Base-by-base conservation (phyloP, 2,113 vertebrate species). In the Miniopterus natalensis region DNA sequence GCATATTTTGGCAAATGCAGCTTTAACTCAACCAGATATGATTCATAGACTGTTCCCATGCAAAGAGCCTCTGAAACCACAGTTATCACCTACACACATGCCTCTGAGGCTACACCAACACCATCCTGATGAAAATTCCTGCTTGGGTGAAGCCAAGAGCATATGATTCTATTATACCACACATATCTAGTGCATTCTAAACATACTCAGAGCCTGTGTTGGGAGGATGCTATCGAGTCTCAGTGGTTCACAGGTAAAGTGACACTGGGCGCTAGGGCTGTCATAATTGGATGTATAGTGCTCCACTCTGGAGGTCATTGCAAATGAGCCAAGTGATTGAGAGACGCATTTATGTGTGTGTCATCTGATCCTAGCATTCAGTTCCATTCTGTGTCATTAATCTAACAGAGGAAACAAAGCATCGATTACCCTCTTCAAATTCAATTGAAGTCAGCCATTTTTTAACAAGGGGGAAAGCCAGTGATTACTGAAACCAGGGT, bases 381-480 rank as follows among this genome's bases (percentile, higher is more conserved):
- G 8, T 40, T 97, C 27, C 49, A 85, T 21, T 23, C 73, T 31
- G 7, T 59, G 20, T 80, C 92, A 61, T 55, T 94, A 96, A 97
- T 74, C 93, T 55, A 83, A 94, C 0, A 0, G 68, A 91, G 92
- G 17, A 81, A 96, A 27, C 83, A 96, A 93, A 91, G 42, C 81
- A 88, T 15, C 47, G 31, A 91, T 85, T 92, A 90, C 91, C 68
- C 17, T 75, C 88, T 73, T 63, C 73, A 75, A 84, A 85, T 81
- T 92, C 88, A 85, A 31, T 0, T 42, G 49, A 65, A 81, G 31
- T 25, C 27, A 25, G 31, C 73, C 74, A 84, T 84, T 18, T 36
- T 61, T 90, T 79, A 87, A 86, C 42, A 71, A 94, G 66, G 53
- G 11, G 55, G 18, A 95, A 93, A 92, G 53, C 77, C 88, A 96